A percentile compares a stretch with the other conserved stretches of the same genome.
Evolutionary conservation across 2,888 invertebrate genomes (phyloP).

Genomic region (Tricholauxania praeusta): DNA sequence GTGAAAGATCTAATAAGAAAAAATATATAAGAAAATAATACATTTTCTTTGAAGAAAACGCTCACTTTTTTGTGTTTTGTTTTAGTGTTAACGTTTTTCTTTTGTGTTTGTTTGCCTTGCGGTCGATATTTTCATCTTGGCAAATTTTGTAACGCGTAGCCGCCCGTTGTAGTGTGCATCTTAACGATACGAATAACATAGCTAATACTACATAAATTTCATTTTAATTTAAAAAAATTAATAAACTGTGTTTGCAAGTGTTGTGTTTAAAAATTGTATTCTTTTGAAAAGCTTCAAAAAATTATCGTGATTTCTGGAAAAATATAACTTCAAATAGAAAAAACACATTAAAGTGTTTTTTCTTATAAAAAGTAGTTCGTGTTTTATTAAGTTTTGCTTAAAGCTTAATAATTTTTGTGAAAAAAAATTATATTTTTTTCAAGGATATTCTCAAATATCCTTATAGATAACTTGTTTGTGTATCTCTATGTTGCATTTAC

Average conservation of each 20-base stretch:
- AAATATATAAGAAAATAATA: slow-evolving; percentile 8
- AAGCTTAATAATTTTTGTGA: too few relatives aligned
- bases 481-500: slow-evolving; percentile 29
- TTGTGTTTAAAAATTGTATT: neutral
- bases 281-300: neutral
- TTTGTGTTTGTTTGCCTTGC: slow-evolving; percentile 9
- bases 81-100: neutral
- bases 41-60: neutral
- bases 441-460: slow-evolving; percentile 18
- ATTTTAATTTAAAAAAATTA: neutral
- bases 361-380: too few relatives aligned
- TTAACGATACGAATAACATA: neutral
- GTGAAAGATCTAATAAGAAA: slow-evolving; percentile 19
- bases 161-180: neutral
- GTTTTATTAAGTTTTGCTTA: too few relatives aligned
- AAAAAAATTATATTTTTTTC: neutral
- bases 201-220: neutral
- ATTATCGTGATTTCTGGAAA: too few relatives aligned
- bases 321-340: too few relatives aligned
- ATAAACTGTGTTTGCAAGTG: neutral
- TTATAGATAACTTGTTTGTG: slow-evolving; percentile 31
- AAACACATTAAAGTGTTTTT: too few relatives aligned
- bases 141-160: neutral
- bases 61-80: neutral
- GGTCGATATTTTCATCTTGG: neutral